Base-by-base conservation (phyloP, 1,140 invertebrate genomes). In the Hormaphis cornu region DNA sequence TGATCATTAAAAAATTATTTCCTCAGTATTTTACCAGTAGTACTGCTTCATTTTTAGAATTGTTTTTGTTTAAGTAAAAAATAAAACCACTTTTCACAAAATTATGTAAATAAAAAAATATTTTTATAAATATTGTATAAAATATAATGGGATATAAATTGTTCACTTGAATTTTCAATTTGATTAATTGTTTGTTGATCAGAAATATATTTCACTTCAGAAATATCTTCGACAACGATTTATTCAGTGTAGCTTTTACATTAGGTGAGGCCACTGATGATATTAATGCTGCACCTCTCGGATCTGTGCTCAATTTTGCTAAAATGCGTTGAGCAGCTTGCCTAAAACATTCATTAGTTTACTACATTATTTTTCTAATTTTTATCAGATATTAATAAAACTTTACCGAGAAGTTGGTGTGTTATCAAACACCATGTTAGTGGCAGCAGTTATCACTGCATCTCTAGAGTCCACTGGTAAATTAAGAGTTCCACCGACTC, bases 391-490 rank as follows among this genome's bases (percentile, higher is more conserved):
- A n/a, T n/a, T n/a, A n/a, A n/a, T n/a, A n/a, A n/a, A n/a, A n/a
- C n/a, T n/a, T 20, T 66, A 66, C 61, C 61, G 40, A 66, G 61
- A 66, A 48, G 44, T 48, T n/a, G 61, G 61, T 0, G 61, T 66
- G 16, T 66, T 66, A 7, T 97, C 95, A 8, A 86, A 86, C 1
- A 94, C 78, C 70, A 95, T 84, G 74, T 90, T 89, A 1, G 92
- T 89, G 3, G 87, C 86, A 0, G 88, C 85, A 22, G 86, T 82
- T 35, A 98, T 78, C 40, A 96, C 81, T 73, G 88, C 86, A 71
- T 94, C 90, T 24, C 87, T 85, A 0, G 87, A 83, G 70, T 97
- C 93, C 72, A 85, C 83, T 0, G 87, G 83, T 74, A 90, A 78
- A 54, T 83, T 84, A 73, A 96, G 84, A 5, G 86, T 80, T 70